These are phyloP conservation scores for Lepidurus packardi DNA, from an alignment of 1,140 invertebrate species.

Conservation along the genomic window DNA sequence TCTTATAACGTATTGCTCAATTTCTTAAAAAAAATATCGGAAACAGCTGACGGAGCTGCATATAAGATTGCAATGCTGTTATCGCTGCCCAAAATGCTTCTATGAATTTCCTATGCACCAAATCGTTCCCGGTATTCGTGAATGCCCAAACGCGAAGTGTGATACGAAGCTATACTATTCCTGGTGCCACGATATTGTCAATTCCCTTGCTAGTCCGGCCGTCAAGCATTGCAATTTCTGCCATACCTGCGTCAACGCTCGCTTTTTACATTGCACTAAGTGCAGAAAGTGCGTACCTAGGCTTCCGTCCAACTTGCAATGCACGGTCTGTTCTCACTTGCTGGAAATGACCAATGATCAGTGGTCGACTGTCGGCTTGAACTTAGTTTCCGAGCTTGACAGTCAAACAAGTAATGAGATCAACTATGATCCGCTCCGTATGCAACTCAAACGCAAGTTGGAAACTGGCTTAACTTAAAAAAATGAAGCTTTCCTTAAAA, in stretches of 20 bases:
- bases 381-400: not conserved
- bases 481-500: not conserved
- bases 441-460: not conserved
- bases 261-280: not conserved
- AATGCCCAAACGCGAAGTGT: not conserved
- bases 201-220: not conserved
- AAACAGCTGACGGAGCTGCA: not conserved
- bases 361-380: not conserved
- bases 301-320: not conserved
- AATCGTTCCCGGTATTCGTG: not conserved
- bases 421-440: not conserved
- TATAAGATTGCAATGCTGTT: not conserved
- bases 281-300: not conserved
- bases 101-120: not conserved
- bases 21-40: not conserved
- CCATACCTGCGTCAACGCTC: conserved; percentile 6
- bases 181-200: not conserved
- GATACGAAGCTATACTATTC: not conserved
- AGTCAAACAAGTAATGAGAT: not conserved
- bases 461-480: not conserved
- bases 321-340: not conserved
- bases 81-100: not conserved
- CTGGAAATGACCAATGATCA: not conserved
- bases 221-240: conserved; percentile 3
- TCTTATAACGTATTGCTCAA: not conserved